Evolutionary conservation across 2,797 vertebrate species (phyloP), one percentile per base, ranked within the genome.

Genomic region (Allobates femoralis): DNA sequence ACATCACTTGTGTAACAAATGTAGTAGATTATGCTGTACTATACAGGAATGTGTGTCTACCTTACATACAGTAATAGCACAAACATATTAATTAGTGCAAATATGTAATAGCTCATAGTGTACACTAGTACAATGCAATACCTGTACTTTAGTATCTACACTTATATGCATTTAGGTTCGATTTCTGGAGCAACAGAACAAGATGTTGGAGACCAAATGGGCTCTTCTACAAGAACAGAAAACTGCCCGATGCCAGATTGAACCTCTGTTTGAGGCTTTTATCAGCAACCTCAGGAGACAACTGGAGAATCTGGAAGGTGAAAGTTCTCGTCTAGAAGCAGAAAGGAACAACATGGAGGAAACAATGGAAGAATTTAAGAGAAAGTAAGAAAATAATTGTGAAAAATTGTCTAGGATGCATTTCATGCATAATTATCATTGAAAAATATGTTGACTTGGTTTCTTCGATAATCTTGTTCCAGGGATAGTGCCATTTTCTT

Each of bases 211-310:
- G 23, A 41, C 23, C 41, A 12, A 74, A 30, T 0, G 55, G 41
- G 41, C 56, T 30, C 41, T 80, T 10, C 76, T 88, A 37, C 86
- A 88, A 58, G 67, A 88, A 2, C 74, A 84, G 50, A 83, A 60
- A 26, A 94, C 94, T 90, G 93, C 94, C 77, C 93, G 90, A 88
- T 95, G 93, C 87, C 95, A 96, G 92, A 94, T 96, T 3, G 94
- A 96, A 0, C 53, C 89, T 90, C 95, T 96, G 94, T 96, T 95
- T 7, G 96, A 96, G 93, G 93, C 94, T 74, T 96, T 95, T 93
- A 96, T 95, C 23, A 19, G 92, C 37, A 95, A 95, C 91, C 93
- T 96, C 91, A 95, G 95, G 89, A 94, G 95, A 89, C 96, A 96
- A 91, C 93, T 95, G 0, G 95, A 96, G 0, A 93, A 92, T 0